Conservation (phyloP, 2,888 invertebrate species). For the Spilosoma lubricipeda region DNA sequence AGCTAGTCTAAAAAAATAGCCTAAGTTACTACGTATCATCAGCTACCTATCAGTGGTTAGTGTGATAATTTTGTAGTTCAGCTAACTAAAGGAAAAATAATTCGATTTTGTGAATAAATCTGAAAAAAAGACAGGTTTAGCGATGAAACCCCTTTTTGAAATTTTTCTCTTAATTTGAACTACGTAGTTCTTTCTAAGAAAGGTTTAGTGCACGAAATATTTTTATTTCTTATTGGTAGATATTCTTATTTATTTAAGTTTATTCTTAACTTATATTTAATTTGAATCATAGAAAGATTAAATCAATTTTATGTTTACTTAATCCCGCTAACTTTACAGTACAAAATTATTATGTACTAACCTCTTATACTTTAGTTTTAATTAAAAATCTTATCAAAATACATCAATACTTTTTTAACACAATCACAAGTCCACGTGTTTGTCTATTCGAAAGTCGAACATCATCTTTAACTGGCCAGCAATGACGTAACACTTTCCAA, state of each 20-base stretch:
- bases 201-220: not conserved
- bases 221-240: not conserved
- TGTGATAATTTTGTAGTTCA: not conserved
- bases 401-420: not conserved
- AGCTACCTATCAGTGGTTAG: too few species aligned
- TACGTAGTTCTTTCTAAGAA: too few species aligned
- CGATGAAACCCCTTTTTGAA: too few species aligned
- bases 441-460: conserved; percentile 17
- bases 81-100: not conserved
- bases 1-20: too few species aligned
- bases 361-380: not conserved
- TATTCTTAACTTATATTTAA: not conserved
- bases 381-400: not conserved
- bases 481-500: conserved; percentile 17
- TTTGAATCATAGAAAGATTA: not conserved
- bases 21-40: too few species aligned
- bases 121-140: too few species aligned
- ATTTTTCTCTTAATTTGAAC: too few species aligned
- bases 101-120: too few species aligned
- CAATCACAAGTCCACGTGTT: not conserved
- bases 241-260: not conserved
- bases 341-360: not conserved
- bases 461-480: conserved; percentile 11
- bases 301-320: not conserved
- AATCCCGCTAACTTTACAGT: not conserved